Percentiles rank a stretch among this genome's conserved stretches.
These are phyloP conservation scores for Botia kubotai DNA, from an alignment of 2,797 vertebrate genomes.

Conservation along the genomic window DNA sequence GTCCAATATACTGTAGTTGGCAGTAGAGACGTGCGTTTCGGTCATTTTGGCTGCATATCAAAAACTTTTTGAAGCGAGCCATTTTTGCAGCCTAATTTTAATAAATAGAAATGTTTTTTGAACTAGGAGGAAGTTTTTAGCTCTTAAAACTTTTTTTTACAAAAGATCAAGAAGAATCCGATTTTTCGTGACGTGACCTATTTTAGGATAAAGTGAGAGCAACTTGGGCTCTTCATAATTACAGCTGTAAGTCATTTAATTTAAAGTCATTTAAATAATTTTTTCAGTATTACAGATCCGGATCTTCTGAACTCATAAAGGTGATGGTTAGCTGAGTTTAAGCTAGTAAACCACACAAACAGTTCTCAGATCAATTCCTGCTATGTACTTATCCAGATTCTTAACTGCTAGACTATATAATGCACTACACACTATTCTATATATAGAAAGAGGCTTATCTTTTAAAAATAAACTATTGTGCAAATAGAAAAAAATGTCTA, in stretches of 20 bases:
- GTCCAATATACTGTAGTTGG: not conserved
- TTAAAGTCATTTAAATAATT: too few species aligned
- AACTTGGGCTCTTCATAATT: too few species aligned
- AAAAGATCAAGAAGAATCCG: not conserved
- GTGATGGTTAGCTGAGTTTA: too few species aligned
- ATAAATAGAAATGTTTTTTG: not conserved
- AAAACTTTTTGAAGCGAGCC: not conserved
- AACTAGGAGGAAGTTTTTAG: not conserved
- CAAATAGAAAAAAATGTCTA: not conserved
- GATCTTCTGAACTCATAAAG: too few species aligned
- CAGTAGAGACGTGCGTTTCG: not conserved
- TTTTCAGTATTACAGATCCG: too few species aligned
- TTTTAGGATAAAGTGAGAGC: too few species aligned
- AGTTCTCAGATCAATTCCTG: not conserved
- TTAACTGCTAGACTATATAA: not conserved
- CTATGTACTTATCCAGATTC: not conserved
- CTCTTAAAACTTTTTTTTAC: not conserved
- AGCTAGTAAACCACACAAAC: not conserved
- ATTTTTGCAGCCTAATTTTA: not conserved
- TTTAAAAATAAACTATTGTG: not conserved
- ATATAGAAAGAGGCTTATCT: not conserved
- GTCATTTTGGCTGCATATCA: not conserved
- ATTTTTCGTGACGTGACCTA: too few species aligned
- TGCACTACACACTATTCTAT: not conserved
- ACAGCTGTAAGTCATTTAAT: too few species aligned